Evolutionary conservation across 2,888 invertebrate species (phyloP).

Genomic region (Cryptus viduatorius): DNA sequence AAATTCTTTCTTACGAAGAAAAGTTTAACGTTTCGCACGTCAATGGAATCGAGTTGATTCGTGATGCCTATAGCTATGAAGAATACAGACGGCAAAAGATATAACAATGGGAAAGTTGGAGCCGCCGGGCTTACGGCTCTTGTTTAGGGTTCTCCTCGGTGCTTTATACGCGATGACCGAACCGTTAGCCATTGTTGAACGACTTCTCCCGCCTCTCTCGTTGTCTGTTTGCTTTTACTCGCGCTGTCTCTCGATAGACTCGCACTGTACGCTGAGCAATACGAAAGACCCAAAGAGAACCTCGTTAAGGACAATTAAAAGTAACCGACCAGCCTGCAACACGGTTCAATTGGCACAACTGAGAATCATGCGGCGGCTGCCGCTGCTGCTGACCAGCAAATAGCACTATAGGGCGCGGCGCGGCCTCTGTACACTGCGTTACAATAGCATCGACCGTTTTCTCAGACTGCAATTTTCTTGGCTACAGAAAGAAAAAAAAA

Average conservation of each 20-base stretch:
- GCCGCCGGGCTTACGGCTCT: constrained; percentile 21
- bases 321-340: constrained; percentile 72
- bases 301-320: constrained; percentile 80
- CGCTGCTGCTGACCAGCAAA: constrained; percentile 12
- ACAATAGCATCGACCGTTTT: background rate
- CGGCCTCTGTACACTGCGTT: background rate
- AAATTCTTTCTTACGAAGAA: background rate
- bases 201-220: constrained; percentile 69
- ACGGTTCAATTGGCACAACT: constrained; percentile 76
- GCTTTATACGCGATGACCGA: constrained; percentile 58
- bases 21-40: background rate
- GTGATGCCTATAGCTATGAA: background rate
- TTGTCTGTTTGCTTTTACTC: constrained; percentile 57
- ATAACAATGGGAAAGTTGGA: constrained; percentile 52
- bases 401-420: constrained; percentile 17
- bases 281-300: constrained; percentile 43
- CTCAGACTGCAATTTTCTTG: background rate
- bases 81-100: constrained; percentile 22
- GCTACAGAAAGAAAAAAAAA: background rate
- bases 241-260: constrained; percentile 34
- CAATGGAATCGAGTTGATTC: constrained; percentile 7
- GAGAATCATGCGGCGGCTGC: constrained; percentile 15
- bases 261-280: constrained; percentile 20
- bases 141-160: constrained; percentile 26
- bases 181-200: constrained; percentile 77